Conservation (phyloP, 2,797 vertebrate species). For the Champsocephalus esox region DNA sequence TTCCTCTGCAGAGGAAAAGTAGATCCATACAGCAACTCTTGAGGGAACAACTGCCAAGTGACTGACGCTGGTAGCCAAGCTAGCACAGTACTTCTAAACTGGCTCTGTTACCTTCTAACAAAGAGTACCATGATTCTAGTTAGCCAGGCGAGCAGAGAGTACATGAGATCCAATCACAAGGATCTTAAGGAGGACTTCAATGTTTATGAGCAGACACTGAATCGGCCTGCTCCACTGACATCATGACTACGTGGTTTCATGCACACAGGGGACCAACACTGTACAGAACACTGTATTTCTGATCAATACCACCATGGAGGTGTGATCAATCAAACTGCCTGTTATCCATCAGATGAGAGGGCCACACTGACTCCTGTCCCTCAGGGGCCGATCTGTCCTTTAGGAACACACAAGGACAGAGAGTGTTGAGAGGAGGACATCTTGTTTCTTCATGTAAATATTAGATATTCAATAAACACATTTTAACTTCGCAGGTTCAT, state of each 20-base stretch:
- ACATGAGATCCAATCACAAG: not conserved
- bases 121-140: not conserved
- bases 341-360: slow-evolving; percentile 3
- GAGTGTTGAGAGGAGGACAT: not conserved
- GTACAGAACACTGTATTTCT: not conserved
- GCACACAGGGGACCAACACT: slow-evolving; percentile 5
- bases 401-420: not conserved
- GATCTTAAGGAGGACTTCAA: not conserved
- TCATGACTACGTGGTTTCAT: not conserved
- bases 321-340: not conserved
- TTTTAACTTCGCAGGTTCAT: not conserved
- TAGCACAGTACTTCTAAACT: not conserved
- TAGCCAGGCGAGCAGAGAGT: not conserved
- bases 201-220: not conserved
- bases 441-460: slow-evolving; percentile 40
- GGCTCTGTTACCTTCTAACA: not conserved
- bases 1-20: not conserved
- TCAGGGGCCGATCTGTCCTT: not conserved
- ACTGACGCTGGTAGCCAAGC: not conserved
- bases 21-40: not conserved
- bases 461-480: slow-evolving; percentile 29
- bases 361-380: slow-evolving; percentile 7
- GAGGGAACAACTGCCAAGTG: not conserved
- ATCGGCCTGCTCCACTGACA: not conserved
- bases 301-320: not conserved